phyloP scores from a whole-genome alignment of 2,113 vertebrate genomes.

The Pedetes capensis region DNA sequence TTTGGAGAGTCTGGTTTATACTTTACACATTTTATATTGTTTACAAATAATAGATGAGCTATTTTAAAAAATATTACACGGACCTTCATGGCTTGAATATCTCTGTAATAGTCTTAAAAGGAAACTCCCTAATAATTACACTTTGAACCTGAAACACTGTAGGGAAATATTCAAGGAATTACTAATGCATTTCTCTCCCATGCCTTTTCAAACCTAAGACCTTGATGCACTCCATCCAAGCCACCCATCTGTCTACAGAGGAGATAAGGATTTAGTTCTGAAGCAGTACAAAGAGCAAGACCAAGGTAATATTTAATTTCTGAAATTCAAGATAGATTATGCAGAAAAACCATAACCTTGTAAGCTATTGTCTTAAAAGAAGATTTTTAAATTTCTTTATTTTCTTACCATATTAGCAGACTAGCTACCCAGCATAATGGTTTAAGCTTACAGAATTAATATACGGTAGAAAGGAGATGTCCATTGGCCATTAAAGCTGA shows the following conservation, averaged over 20 bases:
- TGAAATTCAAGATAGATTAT: slow-evolving; percentile 20
- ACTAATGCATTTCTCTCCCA: not conserved
- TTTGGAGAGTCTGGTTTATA: not conserved
- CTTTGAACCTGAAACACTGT: not conserved
- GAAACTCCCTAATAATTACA: slow-evolving; percentile 10
- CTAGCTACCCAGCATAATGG: not conserved
- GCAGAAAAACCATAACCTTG: not conserved
- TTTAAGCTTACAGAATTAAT: not conserved
- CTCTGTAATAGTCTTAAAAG: slow-evolving; percentile 28
- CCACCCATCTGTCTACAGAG: not conserved
- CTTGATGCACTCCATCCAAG: not conserved
- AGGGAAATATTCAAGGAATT: slow-evolving; percentile 11
- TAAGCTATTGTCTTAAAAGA: not conserved
- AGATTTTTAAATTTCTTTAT: slow-evolving; percentile 30
- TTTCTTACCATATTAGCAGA: slow-evolving; percentile 2
- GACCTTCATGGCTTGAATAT: slow-evolving; percentile 1
- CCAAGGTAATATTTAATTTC: slow-evolving; percentile 9
- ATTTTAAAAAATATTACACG: slow-evolving; percentile 30
- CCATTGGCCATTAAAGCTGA: not conserved
- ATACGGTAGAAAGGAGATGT: not conserved
- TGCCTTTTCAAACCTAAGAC: slow-evolving; percentile 13
- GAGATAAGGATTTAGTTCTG: not conserved
- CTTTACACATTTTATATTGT: not conserved
- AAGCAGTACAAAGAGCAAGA: not conserved
- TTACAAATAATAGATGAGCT: slow-evolving; percentile 1